These are phyloP conservation scores for Pelagia noctiluca DNA, from an alignment of 30 jellyfish, hydroid and myxozoan species.

Conservation along the genomic window DNA sequence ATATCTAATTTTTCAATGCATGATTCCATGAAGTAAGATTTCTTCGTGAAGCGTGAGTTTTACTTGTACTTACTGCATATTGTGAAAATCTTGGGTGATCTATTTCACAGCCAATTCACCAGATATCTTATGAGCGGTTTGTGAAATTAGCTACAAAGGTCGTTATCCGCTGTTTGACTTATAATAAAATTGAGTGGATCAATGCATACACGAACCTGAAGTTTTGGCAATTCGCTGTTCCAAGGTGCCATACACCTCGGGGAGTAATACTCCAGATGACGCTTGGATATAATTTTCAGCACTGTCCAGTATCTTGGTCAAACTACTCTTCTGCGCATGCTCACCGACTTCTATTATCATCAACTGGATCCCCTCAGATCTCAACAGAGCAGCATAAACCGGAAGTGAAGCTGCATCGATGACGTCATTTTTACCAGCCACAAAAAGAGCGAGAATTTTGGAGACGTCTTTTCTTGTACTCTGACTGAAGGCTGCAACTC, in stretches of 20 bases:
- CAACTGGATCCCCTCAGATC: conserved; percentile 48
- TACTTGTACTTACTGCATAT: too few relatives aligned
- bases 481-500: conserved; percentile 33
- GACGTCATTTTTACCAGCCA: conserved; percentile 35
- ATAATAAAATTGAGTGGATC: too few relatives aligned
- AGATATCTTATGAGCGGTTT: too few relatives aligned
- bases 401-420: conserved; percentile 43
- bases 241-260: conserved; percentile 58
- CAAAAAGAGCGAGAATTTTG: conserved; percentile 56
- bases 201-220: conserved; percentile 53
- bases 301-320: conserved; percentile 26
- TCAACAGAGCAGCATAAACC: conserved; percentile 48
- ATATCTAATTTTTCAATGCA: too few relatives aligned
- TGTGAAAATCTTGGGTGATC: too few relatives aligned
- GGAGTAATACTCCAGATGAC: conserved; percentile 20
- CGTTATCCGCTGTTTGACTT: too few relatives aligned
- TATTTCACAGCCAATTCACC: too few relatives aligned
- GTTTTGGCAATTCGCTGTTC: conserved; percentile 54
- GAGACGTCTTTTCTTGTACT: conserved; percentile 67
- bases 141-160: too few relatives aligned
- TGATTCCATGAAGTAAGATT: too few relatives aligned
- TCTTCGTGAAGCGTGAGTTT: too few relatives aligned
- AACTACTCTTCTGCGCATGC: not conserved
- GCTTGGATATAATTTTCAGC: conserved; percentile 35
- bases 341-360: conserved; percentile 54